These are phyloP conservation scores for Gila orcuttii DNA, from an alignment of 2,113 vertebrate species.

Conservation along the genomic window DNA sequence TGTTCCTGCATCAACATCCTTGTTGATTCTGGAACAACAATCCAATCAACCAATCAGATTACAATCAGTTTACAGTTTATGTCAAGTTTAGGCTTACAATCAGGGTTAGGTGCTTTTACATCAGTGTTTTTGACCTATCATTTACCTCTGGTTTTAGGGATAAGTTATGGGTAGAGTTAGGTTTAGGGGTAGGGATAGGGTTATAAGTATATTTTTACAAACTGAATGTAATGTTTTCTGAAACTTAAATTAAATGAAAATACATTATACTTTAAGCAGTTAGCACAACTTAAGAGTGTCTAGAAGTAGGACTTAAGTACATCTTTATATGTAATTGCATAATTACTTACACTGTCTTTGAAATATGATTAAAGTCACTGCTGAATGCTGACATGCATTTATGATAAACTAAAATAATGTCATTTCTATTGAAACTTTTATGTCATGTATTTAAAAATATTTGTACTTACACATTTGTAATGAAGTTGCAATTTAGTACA, in stretches of 20 bases:
- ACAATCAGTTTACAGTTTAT: too few species aligned
- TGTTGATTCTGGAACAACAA: too few species aligned
- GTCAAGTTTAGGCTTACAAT: too few species aligned
- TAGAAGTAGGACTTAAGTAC: neutral
- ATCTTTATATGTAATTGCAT: neutral
- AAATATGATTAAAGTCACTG: neutral
- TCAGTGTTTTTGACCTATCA: too few species aligned
- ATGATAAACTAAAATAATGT: neutral
- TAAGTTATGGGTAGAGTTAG: too few species aligned
- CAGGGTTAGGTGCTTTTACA: too few species aligned
- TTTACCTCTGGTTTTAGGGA: too few species aligned
- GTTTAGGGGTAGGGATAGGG: too few species aligned
- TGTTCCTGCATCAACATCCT: too few species aligned
- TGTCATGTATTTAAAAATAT: neutral
- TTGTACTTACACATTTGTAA: neutral
- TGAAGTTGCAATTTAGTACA: neutral
- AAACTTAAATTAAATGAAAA: neutral
- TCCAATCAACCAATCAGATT: too few species aligned
- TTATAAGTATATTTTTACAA: neutral
- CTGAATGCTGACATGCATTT: neutral
- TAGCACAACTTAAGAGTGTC: neutral
- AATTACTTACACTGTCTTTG: neutral
- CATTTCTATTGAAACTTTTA: neutral
- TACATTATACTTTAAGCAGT: neutral
- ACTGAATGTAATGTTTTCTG: neutral